Percentiles rank a stretch among this genome's conserved stretches.
Conservation (phyloP, 2,797 vertebrate species). For the Acrossocheilus wenchowensis region DNA sequence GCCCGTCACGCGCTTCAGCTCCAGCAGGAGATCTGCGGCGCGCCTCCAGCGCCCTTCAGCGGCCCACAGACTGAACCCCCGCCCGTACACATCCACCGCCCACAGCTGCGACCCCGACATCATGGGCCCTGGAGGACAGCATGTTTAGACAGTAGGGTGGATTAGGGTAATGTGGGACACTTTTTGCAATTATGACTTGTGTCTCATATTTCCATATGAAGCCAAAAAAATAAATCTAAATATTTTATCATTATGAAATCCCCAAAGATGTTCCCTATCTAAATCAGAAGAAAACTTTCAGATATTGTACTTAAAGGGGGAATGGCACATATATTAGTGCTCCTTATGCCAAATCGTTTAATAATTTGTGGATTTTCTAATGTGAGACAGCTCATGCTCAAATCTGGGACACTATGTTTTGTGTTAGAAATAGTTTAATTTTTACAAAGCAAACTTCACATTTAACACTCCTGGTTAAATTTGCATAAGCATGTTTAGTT, state of each 20-base stretch:
- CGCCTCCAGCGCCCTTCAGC: constrained; percentile 87
- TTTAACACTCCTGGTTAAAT: no score
- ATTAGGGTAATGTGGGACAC: not conserved
- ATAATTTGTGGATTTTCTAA: no score
- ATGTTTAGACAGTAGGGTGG: not conserved
- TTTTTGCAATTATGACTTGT: not conserved
- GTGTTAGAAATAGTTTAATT: no score
- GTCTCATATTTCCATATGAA: not conserved
- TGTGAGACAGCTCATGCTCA: no score
- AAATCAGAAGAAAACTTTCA: not conserved
- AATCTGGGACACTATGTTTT: no score
- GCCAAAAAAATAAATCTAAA: not conserved
- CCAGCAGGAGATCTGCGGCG: constrained; percentile 84
- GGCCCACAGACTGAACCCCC: constrained; percentile 89
- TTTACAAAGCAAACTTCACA: no score
- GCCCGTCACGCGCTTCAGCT: constrained; percentile 90
- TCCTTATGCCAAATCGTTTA: no score
- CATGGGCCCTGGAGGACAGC: constrained; percentile 59
- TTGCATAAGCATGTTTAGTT: no score
- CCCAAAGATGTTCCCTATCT: no score
- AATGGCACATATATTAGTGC: no score
- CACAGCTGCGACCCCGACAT: constrained; percentile 89
- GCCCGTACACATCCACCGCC: constrained; percentile 93
- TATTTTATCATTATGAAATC: not conserved
- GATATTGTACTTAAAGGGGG: no score